Evolutionary conservation across 30 jellyfish, hydroid and myxozoan genomes (phyloP), one percentile per base, ranked within the genome.

Genomic region (Catostylus mosaicus): DNA sequence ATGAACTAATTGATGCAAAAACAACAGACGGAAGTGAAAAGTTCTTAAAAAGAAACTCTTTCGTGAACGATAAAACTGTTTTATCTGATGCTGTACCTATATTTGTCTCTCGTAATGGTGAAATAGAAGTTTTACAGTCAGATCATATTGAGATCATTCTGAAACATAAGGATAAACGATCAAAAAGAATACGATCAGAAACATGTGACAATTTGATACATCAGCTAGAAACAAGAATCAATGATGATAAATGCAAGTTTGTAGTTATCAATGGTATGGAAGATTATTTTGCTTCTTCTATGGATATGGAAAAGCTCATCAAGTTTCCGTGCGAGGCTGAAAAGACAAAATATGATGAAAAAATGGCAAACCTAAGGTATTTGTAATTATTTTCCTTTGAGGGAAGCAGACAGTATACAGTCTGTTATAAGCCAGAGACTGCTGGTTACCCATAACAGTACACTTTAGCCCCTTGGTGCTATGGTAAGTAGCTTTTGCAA

Each of bases 201-300:
- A 77, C 96, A 16, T 94, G 99, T 60, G 93, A 83, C 59, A 72
- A 77, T 43, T 67, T 94, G 60, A 88, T 94, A 22, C 86, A 83
- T 19, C 93, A 38, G 64, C 48, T 94, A 38, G 99, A 94, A 40
- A 50, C 54, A 51, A 82, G 93, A 43, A 90, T 73, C 59, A 64
- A 60, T 69, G 96, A 88, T 74, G 89, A 75, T 36, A 19, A 54
- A 32, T 71, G 89, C 65, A 61, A 67, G n/a, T 67, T 78, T 30
- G 94, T 94, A 63, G 87, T 88, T 3, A 73, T 94, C 32, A 56
- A 72, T 76, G 99, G 99, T 1, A 34, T 88, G 22, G 99, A 94
- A 47, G 99, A 94, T 4, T 88, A 82, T 77, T 94, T 94, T 66
- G 71, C 96, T 10, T 82, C 94, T 3, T 69, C 87, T 20, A 73